phyloP scores from a whole-genome alignment of 1,140 invertebrate species.

The Leptinotarsa lineolata region DNA sequence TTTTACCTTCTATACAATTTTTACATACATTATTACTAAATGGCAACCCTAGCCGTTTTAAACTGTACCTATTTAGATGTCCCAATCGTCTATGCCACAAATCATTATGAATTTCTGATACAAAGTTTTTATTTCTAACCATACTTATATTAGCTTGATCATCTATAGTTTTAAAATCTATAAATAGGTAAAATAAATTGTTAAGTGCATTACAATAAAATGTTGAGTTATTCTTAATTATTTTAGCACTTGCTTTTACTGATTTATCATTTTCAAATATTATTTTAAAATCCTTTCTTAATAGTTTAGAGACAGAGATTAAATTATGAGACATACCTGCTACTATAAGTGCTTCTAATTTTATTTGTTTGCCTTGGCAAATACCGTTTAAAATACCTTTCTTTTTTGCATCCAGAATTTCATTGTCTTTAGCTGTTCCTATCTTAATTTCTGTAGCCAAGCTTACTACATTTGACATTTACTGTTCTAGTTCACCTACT shows the following conservation, averaged over 20 bases:
- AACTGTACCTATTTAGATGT: background rate
- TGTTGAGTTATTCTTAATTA: background rate
- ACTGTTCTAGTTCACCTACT: conserved; percentile 23
- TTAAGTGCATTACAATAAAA: background rate
- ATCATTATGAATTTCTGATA: background rate
- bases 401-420: conserved; percentile 24
- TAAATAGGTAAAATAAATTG: conserved; percentile 12
- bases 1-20: conserved; percentile 19
- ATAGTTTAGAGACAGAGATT: conserved; percentile 17
- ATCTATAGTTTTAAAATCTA: conserved; percentile 5
- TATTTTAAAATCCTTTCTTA: conserved; percentile 1
- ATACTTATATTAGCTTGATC: background rate
- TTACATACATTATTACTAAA: conserved; percentile 1
- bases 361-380: conserved; percentile 14
- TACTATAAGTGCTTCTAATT: conserved; percentile 16
- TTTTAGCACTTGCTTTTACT: background rate
- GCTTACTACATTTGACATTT: conserved; percentile 22
- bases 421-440: conserved; percentile 25
- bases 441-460: conserved; percentile 15
- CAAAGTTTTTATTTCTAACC: background rate
- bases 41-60: conserved; percentile 17
- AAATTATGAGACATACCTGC: conserved; percentile 6
- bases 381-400: background rate
- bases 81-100: conserved; percentile 20
- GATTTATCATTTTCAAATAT: conserved; percentile 9